Percentiles rank a stretch among this genome's conserved stretches.
These are phyloP conservation scores for Drosophila seguyi DNA, from an alignment of 1,140 invertebrate genomes.

Conservation along the genomic window DNA sequence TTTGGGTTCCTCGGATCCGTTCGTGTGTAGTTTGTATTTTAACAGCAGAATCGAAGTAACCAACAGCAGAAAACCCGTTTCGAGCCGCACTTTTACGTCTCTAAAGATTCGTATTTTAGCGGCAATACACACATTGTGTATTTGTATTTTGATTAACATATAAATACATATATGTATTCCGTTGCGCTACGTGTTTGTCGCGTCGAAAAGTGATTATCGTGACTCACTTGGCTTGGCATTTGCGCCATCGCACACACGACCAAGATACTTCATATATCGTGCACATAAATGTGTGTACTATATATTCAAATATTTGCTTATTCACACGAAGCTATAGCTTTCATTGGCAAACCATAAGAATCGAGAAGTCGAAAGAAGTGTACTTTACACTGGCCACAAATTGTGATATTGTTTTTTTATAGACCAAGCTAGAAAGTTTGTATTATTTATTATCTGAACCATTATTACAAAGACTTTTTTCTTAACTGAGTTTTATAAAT, in stretches of 20 bases:
- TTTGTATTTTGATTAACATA: constrained; percentile 46
- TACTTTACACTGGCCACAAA: constrained; percentile 4
- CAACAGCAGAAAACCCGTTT: constrained; percentile 39
- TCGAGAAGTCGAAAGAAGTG: constrained; percentile 20
- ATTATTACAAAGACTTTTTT: too few species aligned
- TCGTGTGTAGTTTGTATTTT: constrained; percentile 35
- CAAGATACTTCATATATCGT: constrained; percentile 52
- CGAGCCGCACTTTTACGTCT: constrained; percentile 44
- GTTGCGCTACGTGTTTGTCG: constrained; percentile 71
- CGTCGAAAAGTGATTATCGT: constrained; percentile 74
- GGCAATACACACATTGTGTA: constrained; percentile 40
- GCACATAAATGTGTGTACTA: constrained; percentile 32
- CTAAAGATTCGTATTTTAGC: constrained; percentile 38
- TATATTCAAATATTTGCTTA: constrained; percentile 55
- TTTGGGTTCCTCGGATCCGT: constrained; percentile 29
- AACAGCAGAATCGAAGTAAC: constrained; percentile 45
- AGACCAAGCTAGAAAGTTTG: neutral
- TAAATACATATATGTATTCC: constrained; percentile 49
- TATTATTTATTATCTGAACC: neutral
- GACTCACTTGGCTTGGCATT: constrained; percentile 81
- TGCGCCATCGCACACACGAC: constrained; percentile 69
- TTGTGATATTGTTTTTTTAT: neutral
- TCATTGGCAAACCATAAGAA: constrained; percentile 42
- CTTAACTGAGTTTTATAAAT: too few species aligned
- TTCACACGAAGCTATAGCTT: constrained; percentile 54